phyloP scores from a whole-genome alignment of 2,113 vertebrate genomes.

The Tragelaphus buxtoni region DNA sequence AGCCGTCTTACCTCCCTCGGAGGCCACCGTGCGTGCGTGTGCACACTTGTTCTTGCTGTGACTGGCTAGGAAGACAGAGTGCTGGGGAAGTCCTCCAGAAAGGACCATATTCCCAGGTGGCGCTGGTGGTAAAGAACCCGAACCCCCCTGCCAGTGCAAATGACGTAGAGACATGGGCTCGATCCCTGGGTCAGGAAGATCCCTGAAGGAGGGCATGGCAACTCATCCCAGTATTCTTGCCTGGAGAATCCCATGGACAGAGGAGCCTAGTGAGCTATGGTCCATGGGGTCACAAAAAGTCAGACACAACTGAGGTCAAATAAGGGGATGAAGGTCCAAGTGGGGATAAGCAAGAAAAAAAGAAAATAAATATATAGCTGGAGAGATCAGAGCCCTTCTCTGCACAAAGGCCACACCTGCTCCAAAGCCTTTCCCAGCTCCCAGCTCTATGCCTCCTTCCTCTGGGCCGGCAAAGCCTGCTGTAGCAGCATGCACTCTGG shows the following conservation, averaged over 20 bases:
- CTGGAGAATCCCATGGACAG: neutral
- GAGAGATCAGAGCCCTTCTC: neutral
- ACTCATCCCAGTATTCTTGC: neutral
- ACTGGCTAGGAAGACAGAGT: neutral
- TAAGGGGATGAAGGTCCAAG: neutral
- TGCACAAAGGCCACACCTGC: neutral
- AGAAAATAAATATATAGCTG: neutral
- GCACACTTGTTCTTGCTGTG: neutral
- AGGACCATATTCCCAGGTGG: neutral
- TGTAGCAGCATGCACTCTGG: fast-evolving
- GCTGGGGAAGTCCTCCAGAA: neutral
- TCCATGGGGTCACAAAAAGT: neutral
- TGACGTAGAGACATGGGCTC: neutral
- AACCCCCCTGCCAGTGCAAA: neutral
- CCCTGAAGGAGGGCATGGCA: neutral
- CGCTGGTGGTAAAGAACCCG: neutral
- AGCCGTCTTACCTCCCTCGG: fast-evolving
- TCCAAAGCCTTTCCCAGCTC: fast-evolving
- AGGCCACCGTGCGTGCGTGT: fast-evolving
- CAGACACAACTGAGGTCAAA: neutral
- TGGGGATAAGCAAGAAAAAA: neutral
- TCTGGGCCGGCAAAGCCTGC: fast-evolving
- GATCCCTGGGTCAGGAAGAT: neutral
- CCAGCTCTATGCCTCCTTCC: neutral
- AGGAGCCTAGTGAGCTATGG: neutral